Base-by-base conservation (phyloP, 2,888 invertebrate genomes). In the Spisula solida region DNA sequence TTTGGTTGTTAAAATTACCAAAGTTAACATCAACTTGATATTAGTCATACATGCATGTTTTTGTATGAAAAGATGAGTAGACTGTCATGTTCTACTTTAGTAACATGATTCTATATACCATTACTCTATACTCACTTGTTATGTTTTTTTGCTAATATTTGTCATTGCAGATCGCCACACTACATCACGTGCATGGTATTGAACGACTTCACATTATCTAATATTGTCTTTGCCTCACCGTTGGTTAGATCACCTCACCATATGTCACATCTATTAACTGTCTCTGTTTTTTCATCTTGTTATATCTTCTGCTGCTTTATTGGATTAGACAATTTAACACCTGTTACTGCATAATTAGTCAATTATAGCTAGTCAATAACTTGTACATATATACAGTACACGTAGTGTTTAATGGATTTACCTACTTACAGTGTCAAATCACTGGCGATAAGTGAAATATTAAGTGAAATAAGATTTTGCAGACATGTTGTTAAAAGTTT, bases 181-280 rank as follows among this genome's bases (percentile, higher is more conserved):
- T 34, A 34, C 85, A 78, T 86, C 86, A 86, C 81, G n/a, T 51
- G 86, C 86, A 86, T 86, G 86, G 86, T 86, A 86, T 81, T 85
- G 85, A 79, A 29, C 78, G 56, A 79, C 79, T 51, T 79, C 85
- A 79, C 79, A 31, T 47, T n/a, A n/a, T 66, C 18, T 82, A 60
- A 66, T 66, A 66, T 47, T 66, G 25, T 82, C 41, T 66, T 70
- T 75, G 18, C 20, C 14, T 25, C 56, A 82, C 56, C 10, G 34
- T 82, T 20, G 31, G 31, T 56, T 56, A 82, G n/a, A 20, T 31
- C 20, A 48, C 25, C 51, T 48, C 8, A 29, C 48, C 70, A 75
- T 70, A 6, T 51, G 70, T 83, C 66, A 83, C 51, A n/a, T 66
- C n/a, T 75, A 75, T 51, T 31, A 66, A 82, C 25, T 47, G 48